Conservation (phyloP, 1,140 invertebrate genomes). For the Temnothorax nylanderi region DNA sequence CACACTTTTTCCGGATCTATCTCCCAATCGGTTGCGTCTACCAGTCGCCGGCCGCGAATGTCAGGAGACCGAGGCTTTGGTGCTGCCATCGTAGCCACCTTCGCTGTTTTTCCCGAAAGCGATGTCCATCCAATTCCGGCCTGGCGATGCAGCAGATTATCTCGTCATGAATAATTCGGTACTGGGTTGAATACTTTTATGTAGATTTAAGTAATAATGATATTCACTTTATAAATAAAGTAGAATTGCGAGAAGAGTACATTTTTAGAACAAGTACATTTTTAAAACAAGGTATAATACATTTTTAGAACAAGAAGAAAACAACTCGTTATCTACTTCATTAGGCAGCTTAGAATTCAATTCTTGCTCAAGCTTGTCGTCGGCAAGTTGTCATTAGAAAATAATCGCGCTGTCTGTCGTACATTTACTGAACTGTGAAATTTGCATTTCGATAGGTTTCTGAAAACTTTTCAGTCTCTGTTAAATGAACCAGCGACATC, state of each 20-base stretch:
- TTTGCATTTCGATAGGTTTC: not conserved
- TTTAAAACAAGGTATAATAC: not conserved
- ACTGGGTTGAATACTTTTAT: not conserved
- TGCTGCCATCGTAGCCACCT: not conserved
- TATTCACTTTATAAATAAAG: not conserved
- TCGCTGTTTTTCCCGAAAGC: not conserved
- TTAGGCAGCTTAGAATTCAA: not conserved
- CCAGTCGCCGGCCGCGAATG: constrained; percentile 33
- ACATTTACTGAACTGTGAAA: not conserved
- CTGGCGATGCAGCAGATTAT: not conserved
- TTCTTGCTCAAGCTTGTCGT: not conserved
- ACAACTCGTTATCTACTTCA: not conserved
- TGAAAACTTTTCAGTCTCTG: not conserved
- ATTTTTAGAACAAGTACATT: not conserved
- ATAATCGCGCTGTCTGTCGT: constrained; percentile 3
- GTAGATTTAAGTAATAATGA: not conserved
- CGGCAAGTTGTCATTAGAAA: not conserved
- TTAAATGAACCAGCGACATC: not conserved
- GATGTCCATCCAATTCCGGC: not conserved
- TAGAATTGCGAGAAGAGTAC: not conserved
- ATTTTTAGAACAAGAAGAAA: not conserved
- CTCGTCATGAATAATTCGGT: not conserved
- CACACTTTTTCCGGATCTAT: constrained; percentile 32
- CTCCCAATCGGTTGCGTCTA: constrained; percentile 43
- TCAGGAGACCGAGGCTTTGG: constrained; percentile 8